phyloP scores from a whole-genome alignment of 2,113 vertebrate genomes.

The Phylloscopus trochilus region DNA sequence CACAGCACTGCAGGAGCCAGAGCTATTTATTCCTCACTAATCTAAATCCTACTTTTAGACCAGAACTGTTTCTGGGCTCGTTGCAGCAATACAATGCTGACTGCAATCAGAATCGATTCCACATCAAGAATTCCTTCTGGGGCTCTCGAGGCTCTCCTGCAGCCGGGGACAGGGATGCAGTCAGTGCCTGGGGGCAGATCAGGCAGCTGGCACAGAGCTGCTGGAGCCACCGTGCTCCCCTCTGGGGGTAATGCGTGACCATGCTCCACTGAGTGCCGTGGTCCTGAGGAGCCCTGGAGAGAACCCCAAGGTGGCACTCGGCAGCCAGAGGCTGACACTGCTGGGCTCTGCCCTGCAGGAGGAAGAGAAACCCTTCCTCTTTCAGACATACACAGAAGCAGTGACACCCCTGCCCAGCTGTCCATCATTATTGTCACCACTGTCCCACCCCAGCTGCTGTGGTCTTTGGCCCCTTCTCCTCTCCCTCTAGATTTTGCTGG shows the following conservation, averaged over 20 bases:
- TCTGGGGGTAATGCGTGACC: fast-evolving
- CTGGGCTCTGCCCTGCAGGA: background rate
- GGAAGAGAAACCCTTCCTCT: background rate
- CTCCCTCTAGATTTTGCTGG: background rate
- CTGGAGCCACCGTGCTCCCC: fast-evolving
- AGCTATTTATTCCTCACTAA: background rate
- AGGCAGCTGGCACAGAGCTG: background rate
- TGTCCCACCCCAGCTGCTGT: fast-evolving
- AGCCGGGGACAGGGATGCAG: background rate
- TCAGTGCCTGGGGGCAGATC: fast-evolving
- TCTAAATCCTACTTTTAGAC: background rate
- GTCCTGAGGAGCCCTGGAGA: background rate
- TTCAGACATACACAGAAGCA: fast-evolving
- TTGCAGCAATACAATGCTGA: background rate
- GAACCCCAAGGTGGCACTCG: background rate
- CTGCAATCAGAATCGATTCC: background rate
- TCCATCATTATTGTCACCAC: background rate
- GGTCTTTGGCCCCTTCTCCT: background rate
- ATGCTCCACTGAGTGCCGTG: fast-evolving
- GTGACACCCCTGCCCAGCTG: background rate
- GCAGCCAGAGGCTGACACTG: background rate
- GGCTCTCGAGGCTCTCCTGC: background rate
- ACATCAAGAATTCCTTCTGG: background rate
- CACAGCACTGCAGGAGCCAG: background rate
- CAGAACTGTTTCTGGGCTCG: background rate